Evolutionary conservation across 2,888 invertebrate species (phyloP).

Genomic region (Opisthograptis luteolata): DNA sequence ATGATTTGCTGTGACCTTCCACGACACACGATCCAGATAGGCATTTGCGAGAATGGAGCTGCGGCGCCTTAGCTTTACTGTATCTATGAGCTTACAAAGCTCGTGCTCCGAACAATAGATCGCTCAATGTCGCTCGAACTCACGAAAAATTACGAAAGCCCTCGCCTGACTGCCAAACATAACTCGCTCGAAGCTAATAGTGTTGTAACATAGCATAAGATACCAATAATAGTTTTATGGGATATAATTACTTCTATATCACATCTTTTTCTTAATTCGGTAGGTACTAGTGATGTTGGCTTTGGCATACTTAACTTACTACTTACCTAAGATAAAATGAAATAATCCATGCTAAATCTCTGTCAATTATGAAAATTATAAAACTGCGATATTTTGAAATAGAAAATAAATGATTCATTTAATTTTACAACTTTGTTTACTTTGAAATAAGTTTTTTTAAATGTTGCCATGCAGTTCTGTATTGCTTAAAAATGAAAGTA

Average conservation of each 20-base stretch:
- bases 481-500: constrained; percentile 32
- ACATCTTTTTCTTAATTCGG: no score
- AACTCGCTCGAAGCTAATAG: constrained; percentile 39
- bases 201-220: constrained; percentile 39
- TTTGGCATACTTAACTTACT: no score
- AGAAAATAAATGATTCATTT: no score
- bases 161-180: constrained; percentile 43
- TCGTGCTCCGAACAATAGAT: constrained; percentile 65
- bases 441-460: no score
- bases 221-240: constrained; percentile 33
- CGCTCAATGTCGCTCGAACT: constrained; percentile 68
- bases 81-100: constrained; percentile 20
- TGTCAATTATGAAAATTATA: no score
- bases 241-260: not conserved
- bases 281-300: no score
- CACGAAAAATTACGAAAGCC: constrained; percentile 79
- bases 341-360: no score
- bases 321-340: no score
- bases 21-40: constrained; percentile 61
- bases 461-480: not conserved
- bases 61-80: not conserved
- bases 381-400: no score
- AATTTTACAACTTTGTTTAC: no score
- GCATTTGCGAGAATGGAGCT: constrained; percentile 11
- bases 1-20: constrained; percentile 53